Percentiles rank a stretch among this genome's conserved stretches.
These are phyloP conservation scores for Pagrus major DNA, from an alignment of 2,113 vertebrate species.

Conservation along the genomic window DNA sequence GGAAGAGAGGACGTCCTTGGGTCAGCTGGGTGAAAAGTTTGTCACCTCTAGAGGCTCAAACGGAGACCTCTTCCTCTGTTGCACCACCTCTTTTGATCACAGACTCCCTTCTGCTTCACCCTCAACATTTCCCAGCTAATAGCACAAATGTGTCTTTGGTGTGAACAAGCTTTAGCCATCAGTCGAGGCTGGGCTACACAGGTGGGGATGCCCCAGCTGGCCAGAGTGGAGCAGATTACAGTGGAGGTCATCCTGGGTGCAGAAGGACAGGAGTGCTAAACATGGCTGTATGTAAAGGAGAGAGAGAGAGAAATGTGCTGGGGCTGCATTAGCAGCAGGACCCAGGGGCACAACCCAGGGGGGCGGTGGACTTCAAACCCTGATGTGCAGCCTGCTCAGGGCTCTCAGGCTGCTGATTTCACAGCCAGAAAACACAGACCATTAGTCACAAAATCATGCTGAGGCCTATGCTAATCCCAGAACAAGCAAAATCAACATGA, in stretches of 20 bases:
- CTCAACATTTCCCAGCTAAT: conserved; percentile 56
- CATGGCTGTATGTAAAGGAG: conserved; percentile 62
- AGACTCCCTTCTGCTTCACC: conserved; percentile 36
- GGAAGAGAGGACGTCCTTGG: conserved; percentile 38
- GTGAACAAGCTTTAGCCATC: conserved; percentile 80
- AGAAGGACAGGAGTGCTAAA: conserved; percentile 49
- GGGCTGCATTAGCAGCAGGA: conserved; percentile 61
- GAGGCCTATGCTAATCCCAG: conserved; percentile 76
- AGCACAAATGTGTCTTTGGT: conserved; percentile 75
- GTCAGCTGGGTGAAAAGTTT: conserved; percentile 61
- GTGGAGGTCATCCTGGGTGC: conserved; percentile 42
- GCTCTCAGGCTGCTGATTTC: conserved; percentile 69
- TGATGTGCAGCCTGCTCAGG: conserved; percentile 47
- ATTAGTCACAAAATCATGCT: conserved; percentile 76
- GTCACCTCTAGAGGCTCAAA: conserved; percentile 44
- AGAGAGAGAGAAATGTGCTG: conserved; percentile 46
- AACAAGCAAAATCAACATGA: conserved; percentile 68
- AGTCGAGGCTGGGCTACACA: conserved; percentile 37
- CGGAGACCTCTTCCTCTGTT: conserved; percentile 19
- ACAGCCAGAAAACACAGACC: conserved; percentile 72
- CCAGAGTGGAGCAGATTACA: conserved; percentile 31
- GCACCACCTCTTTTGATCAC: conserved; percentile 39
- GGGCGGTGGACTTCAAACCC: conserved; percentile 59
- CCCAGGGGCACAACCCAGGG: conserved; percentile 43
- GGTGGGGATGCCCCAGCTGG: conserved; percentile 30